phyloP scores from a whole-genome alignment of 2,113 vertebrate genomes.

The Protobothrops mucrosquamatus region DNA sequence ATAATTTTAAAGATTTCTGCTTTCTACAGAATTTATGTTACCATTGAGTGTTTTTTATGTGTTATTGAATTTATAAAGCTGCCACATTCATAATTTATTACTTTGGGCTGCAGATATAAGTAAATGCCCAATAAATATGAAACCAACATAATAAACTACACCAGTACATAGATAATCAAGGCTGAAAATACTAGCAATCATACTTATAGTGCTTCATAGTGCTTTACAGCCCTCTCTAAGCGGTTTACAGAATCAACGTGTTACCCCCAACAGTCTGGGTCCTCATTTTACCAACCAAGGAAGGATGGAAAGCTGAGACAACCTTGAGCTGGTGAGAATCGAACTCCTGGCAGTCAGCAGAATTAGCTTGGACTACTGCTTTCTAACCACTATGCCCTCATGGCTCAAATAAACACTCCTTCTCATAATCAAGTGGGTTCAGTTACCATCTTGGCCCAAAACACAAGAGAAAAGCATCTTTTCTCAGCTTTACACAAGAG shows the following conservation, averaged over 20 bases:
- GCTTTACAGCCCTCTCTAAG: neutral
- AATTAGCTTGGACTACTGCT: neutral
- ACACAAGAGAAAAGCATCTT: neutral
- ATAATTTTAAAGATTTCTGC: slow-evolving; percentile 43
- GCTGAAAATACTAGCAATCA: neutral
- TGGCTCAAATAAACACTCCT: neutral
- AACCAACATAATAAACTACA: neutral
- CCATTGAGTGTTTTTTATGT: neutral
- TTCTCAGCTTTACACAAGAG: neutral
- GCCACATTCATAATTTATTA: neutral
- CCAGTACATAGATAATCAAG: neutral
- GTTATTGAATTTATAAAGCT: neutral
- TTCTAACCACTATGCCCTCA: neutral
- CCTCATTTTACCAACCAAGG: neutral
- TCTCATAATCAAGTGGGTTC: neutral
- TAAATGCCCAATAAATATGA: neutral
- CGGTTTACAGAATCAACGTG: neutral
- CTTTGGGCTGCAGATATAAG: neutral
- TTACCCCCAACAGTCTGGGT: neutral
- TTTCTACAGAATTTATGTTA: neutral
- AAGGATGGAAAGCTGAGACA: neutral
- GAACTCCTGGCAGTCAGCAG: neutral
- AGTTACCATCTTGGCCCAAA: neutral
- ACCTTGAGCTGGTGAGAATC: neutral
- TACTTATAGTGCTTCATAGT: neutral